A percentile compares a stretch with the other conserved stretches of the same genome.
Conservation (phyloP, 2,888 invertebrate species). For the Prosapia bicincta region DNA sequence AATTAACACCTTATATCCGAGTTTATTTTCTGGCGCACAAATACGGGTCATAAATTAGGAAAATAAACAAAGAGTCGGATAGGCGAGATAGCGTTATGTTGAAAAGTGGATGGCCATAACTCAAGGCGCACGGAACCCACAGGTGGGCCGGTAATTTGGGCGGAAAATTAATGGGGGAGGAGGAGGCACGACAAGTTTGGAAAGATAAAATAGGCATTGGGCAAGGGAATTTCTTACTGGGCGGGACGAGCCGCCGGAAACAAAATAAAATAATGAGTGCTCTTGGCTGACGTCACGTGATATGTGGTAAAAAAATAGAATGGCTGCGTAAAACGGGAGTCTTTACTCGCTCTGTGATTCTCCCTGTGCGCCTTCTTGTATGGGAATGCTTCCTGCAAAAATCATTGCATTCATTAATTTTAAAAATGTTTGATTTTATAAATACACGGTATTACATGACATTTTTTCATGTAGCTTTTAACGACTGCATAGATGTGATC, state of each 20-base stretch:
- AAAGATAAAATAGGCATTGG: not conserved
- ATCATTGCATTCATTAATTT: no score
- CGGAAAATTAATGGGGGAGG: slow-evolving; percentile 22
- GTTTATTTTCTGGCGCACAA: not conserved
- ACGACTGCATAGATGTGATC: no score
- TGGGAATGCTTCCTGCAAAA: no score
- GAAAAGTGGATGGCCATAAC: slow-evolving; percentile 23
- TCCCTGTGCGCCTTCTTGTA: no score
- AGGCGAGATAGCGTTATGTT: not conserved
- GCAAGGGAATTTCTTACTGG: not conserved
- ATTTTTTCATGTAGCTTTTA: no score
- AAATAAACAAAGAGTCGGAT: not conserved
- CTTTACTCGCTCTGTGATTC: no score
- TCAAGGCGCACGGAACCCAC: slow-evolving; percentile 4
- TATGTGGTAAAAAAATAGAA: not conserved
- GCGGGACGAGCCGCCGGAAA: not conserved
- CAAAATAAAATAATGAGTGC: not conserved
- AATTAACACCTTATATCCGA: not conserved
- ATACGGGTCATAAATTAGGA: not conserved
- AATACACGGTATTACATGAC: no score
- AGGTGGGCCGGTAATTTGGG: slow-evolving; percentile 23
- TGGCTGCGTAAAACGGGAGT: not conserved
- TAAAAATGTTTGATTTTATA: no score
- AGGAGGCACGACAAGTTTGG: not conserved
- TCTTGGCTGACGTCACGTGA: not conserved